Evolutionary conservation across 2,888 invertebrate species (phyloP), one percentile per base, ranked within the genome.

Genomic region (Cheiracanthium punctorium): DNA sequence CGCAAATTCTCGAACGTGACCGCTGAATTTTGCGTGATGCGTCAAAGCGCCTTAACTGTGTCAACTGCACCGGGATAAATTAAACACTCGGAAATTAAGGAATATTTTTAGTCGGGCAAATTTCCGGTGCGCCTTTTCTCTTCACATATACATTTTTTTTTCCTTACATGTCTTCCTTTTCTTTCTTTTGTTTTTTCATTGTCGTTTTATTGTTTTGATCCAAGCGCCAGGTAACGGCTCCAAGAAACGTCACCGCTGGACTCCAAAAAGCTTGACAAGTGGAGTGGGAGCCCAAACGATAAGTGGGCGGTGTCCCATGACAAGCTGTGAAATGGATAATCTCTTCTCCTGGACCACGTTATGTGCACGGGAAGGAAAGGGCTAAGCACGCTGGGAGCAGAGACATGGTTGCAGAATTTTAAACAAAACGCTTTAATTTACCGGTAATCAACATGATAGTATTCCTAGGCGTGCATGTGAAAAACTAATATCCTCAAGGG

Each of bases 31-130:
- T 72, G 84, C 84, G 84, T 85, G 82, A 76, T 69, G 73, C 80
- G 80, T 71, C 71, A 71, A 79, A 58, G 37, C 71, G 33, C 72
- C 80, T 77, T 69, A 73, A 69, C 79, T 85, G 84, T 85, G 84
- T 85, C 84, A 85, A 85, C 84, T 74, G 70, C 84, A 33, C 82
- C 67, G 74, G 79, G 79, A 79, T 79, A 79, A 85, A 79, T 85
- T 85, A 85, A 85, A 85, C 84, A 85, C 74, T 85, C 84, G 84
- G 84, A 85, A 85, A 85, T 85, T 85, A 85, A 85, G 84, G 79
- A 74, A 79, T 79, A 79, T 85, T 85, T 85, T 85, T 79, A 79
- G 77, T 70, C 32, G 17, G 48, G 77, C 37, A 58, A 74, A 70
- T 79, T 85, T 85, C 48, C 73, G 69, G 65, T 32, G 24, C 48